Base-by-base conservation (phyloP, 2,113 vertebrate genomes). In the Mus spicilegus region DNA sequence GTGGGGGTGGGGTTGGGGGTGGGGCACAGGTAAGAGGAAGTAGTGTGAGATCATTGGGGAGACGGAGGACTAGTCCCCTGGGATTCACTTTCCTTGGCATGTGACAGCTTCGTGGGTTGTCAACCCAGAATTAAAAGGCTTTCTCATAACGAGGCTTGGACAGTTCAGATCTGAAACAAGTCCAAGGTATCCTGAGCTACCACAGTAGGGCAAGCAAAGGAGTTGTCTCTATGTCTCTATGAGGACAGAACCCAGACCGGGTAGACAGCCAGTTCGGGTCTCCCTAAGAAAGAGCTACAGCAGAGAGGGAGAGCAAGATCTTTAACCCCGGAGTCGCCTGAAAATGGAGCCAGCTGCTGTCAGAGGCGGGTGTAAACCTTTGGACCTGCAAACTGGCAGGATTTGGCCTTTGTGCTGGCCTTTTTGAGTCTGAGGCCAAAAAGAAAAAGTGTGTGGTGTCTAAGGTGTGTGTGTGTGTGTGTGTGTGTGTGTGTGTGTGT, bases 131-230 rank as follows among this genome's bases (percentile, higher is more conserved):
- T 82, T 92, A 61, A 94, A 98, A 97, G 76, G 17, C 58, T 97
- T 93, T 95, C 42, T 78, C 63, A 75, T 92, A 93, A 90, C 3
- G 42, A 36, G 30, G 2, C 72, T 49, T 49, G n/a, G 33, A 3
- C 92, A 77, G 19, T 72, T 92, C n/a, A 86, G 93, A 97, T 97
- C 86, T 65, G 84, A 96, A 89, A 87, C 95, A 96, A 97, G 96
- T 90, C 95, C 22, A 93, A 26, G 0, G 91, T 97, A 97, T 97
- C 85, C 96, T 93, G 97, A 98, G 95, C 94, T 5, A 36, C 75
- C 11, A 0, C 28, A 33, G 67, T n/a, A 91, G 69, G 28, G 73
- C 58, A 1, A 46, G 46, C 58, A 82, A 84, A 76, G 86, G 22
- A 3, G 1, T 16, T 86, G 89, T 95, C 65, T 3, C 17, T 56